Evolutionary conservation across 2,797 vertebrate genomes (phyloP), one percentile per base, ranked within the genome.

Genomic region (Sebastes baramenuke): DNA sequence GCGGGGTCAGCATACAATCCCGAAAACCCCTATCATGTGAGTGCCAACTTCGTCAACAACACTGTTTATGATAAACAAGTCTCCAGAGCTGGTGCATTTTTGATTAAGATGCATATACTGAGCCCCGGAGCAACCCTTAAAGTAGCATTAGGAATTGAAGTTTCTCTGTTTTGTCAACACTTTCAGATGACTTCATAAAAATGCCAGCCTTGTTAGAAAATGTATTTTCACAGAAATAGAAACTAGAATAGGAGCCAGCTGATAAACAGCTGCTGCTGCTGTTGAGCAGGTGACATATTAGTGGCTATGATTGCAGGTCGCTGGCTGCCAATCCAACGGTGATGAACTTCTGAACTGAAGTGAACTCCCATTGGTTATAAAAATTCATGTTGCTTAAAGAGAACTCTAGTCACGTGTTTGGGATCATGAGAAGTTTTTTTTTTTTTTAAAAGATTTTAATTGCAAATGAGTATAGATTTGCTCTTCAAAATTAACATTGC

Each of bases 1-100:
- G 88, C 70, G 0, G 91, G 95, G 30, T 95, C 95, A 22, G 92
- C 90, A 0, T 96, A 95, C 88, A 98, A 98, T 79, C 97, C 98
- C 0, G 96, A 98, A 75, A 99, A 99, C 83, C 98, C 98, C 9
- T 98, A 98, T 65, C 97, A 97, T 0, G 97, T 98, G 93, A 95
- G 97, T 86, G 65, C 3, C 11, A 13, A 25, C 80, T 77, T 78
- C 49, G 76, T 84, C 78, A 86, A 74, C 85, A 78, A 25, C 46
- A 14, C 34, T 70, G 76, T 83, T 85, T 78, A 69, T 30, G 68
- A 75, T 81, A 69, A 86, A 88, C 75, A 83, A 76, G 52, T 29
- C 73, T 84, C 71, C 76, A 52, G 61, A 83, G 80, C 27, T 58
- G 58, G 64, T 78, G 79, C 70, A 87, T 83, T 66, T 84, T 87